Conservation (phyloP, 2,888 invertebrate species). For the Microdon myrmicae region DNA sequence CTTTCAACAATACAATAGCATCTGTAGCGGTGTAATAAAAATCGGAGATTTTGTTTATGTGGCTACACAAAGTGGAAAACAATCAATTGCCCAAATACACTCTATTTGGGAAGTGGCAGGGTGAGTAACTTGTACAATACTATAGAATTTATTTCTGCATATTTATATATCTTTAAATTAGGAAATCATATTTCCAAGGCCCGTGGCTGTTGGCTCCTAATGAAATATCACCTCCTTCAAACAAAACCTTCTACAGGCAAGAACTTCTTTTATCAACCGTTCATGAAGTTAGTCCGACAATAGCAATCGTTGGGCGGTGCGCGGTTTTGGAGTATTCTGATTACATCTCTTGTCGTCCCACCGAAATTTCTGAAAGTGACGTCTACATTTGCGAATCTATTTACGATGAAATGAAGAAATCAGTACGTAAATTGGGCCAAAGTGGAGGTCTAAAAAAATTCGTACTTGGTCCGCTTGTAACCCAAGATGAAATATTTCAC, state of each 20-base stretch:
- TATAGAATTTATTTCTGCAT: neutral
- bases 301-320: constrained; percentile 92
- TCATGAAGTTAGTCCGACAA: constrained; percentile 90
- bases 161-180: constrained; percentile 70
- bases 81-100: constrained; percentile 92
- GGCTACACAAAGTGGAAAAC: constrained; percentile 88
- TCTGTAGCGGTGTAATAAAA: constrained; percentile 84
- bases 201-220: constrained; percentile 91
- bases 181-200: constrained; percentile 91
- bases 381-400: constrained; percentile 92
- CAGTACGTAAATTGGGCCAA: constrained; percentile 75
- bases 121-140: constrained; percentile 5
- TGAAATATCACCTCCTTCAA: constrained; percentile 81
- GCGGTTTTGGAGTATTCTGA: constrained; percentile 90
- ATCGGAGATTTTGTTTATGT: constrained; percentile 96
- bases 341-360: constrained; percentile 89
- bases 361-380: constrained; percentile 92
- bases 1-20: constrained; percentile 92
- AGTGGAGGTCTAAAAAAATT: constrained; percentile 82
- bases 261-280: constrained; percentile 91
- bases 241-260: constrained; percentile 88
- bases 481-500: constrained; percentile 91
- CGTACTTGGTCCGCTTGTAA: constrained; percentile 82
- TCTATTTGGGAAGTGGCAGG: constrained; percentile 89
- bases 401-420: constrained; percentile 87